Conservation (phyloP, 2,888 invertebrate genomes). For the Hemaris fuciformis region DNA sequence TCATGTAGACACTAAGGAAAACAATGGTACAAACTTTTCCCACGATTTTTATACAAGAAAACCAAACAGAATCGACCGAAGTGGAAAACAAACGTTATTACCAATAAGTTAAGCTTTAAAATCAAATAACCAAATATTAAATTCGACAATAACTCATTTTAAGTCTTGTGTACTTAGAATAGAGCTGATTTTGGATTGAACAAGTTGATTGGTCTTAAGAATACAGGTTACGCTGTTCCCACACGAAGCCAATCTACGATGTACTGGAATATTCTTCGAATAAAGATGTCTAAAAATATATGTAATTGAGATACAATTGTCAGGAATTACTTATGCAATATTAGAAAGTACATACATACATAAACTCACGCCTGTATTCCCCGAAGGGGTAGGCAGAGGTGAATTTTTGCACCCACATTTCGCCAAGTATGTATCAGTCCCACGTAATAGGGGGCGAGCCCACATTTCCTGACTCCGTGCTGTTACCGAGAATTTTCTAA, state of each 20-base stretch:
- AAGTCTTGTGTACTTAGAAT: conserved; percentile 10
- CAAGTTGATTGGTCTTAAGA: conserved; percentile 11
- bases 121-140: neutral
- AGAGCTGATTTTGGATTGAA: conserved; percentile 23
- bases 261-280: neutral
- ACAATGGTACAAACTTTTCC: conserved; percentile 61
- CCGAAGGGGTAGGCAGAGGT: too few relatives aligned
- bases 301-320: neutral
- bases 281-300: neutral
- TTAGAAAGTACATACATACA: too few relatives aligned
- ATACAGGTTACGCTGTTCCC: conserved; percentile 38
- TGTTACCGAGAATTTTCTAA: too few relatives aligned
- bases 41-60: conserved; percentile 51
- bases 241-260: conserved; percentile 29
- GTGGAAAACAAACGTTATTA: conserved; percentile 28
- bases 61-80: conserved; percentile 23
- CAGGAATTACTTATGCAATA: neutral
- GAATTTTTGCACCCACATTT: too few relatives aligned
- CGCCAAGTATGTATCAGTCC: too few relatives aligned
- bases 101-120: neutral
- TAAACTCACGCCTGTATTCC: too few relatives aligned
- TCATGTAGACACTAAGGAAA: conserved; percentile 51
- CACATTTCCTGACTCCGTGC: too few relatives aligned
- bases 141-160: conserved; percentile 16
- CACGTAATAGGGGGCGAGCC: too few relatives aligned